Conservation (phyloP, 2,888 invertebrate genomes). For the Drosophila neotestacea region DNA sequence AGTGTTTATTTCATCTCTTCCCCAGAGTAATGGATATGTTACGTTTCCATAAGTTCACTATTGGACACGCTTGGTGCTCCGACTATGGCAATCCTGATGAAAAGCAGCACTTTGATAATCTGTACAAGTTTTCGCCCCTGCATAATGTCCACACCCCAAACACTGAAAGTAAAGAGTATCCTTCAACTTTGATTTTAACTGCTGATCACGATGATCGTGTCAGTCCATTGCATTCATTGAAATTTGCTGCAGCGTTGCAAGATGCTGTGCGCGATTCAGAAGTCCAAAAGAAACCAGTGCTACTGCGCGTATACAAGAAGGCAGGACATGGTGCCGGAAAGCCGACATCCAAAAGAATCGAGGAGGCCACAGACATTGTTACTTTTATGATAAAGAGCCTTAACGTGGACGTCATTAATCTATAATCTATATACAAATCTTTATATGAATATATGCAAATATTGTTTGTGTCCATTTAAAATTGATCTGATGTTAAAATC, state of each 20-base stretch:
- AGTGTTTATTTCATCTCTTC: too few species aligned
- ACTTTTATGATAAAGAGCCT: conserved; percentile 84
- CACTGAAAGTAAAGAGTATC: conserved; percentile 89
- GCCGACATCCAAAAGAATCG: conserved; percentile 98
- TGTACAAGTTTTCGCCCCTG: conserved; percentile 95
- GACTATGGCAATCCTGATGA: conserved; percentile 97
- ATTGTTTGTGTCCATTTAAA: conserved; percentile 15
- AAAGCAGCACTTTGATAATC: conserved; percentile 93
- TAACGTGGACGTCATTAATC: conserved; percentile 80
- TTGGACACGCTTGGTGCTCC: conserved; percentile 97
- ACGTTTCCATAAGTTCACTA: conserved; percentile 98
- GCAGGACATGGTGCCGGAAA: conserved; percentile 99
- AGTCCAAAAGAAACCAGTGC: conserved; percentile 92
- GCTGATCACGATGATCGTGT: conserved; percentile 99
- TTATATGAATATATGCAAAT: conserved; percentile 17
- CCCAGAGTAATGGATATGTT: conserved; percentile 98
- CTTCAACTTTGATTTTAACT: conserved; percentile 95
- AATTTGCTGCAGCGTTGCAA: conserved; percentile 96
- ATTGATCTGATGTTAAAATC: conserved; percentile 12
- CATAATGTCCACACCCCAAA: conserved; percentile 93
- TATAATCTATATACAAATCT: conserved; percentile 60
- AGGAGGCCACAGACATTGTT: conserved; percentile 95
- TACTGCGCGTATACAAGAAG: conserved; percentile 96
- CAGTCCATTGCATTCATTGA: conserved; percentile 98
- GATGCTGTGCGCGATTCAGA: conserved; percentile 88